Conservation (phyloP, 2,888 invertebrate genomes). For the Pimpla rufipes region DNA sequence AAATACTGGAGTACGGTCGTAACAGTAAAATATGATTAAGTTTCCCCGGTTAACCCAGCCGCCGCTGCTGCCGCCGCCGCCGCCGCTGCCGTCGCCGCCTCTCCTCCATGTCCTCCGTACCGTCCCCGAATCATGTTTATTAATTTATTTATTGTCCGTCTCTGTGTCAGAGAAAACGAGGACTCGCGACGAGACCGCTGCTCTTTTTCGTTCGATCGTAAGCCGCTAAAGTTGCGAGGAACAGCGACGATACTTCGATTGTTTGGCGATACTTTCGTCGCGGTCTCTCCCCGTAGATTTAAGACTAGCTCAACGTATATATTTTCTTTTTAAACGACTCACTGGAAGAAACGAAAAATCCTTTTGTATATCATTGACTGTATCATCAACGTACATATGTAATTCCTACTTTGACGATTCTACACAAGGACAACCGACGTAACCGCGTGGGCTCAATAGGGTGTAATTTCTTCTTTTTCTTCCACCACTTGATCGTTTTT, state of each 20-base stretch:
- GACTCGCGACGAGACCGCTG: constrained; percentile 14
- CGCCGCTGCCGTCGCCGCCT: constrained; percentile 75
- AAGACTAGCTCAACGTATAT: constrained; percentile 79
- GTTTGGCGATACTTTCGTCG: not conserved
- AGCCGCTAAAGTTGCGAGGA: not conserved
- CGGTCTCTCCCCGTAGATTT: constrained; percentile 68
- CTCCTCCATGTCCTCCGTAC: constrained; percentile 66
- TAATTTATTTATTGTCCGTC: constrained; percentile 63
- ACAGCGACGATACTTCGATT: constrained; percentile 12
- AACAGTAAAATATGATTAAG: constrained; percentile 81
- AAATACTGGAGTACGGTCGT: constrained; percentile 93
- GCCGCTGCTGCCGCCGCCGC: constrained; percentile 49
- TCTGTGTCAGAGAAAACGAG: constrained; percentile 43
- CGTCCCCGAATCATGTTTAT: constrained; percentile 49
- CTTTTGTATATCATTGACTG: constrained; percentile 81
- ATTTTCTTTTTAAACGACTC: constrained; percentile 76
- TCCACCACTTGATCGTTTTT: constrained; percentile 20
- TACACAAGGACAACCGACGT: constrained; percentile 70
- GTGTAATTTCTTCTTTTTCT: constrained; percentile 47
- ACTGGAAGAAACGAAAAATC: constrained; percentile 71
- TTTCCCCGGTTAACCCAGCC: constrained; percentile 67
- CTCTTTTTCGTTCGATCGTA: constrained; percentile 40
- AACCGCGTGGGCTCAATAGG: constrained; percentile 64
- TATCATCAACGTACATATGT: constrained; percentile 70
- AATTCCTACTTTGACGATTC: constrained; percentile 73